Evolutionary conservation across 2,888 invertebrate genomes (phyloP), one percentile per base, ranked within the genome.

Genomic region (Drosophila kuntzei): DNA sequence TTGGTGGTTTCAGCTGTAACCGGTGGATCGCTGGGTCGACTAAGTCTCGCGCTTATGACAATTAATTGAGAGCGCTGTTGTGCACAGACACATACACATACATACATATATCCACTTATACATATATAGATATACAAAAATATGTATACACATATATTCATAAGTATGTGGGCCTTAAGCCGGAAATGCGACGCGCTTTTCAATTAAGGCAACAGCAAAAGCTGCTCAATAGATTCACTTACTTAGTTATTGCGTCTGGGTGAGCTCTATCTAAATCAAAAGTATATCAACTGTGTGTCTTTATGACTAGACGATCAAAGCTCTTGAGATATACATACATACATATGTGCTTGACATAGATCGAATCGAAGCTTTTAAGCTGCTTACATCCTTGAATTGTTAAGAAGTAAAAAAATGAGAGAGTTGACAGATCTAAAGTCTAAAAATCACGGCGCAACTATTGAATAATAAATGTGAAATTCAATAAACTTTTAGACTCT

Each of bases 151-250:
- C 8, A 8, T 41, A 44, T 51, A 41, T 39, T 16, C 36, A 16
- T 34, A 47, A 41, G 37, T 58, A 46, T 66, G 54, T 62, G 63
- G 55, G 64, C 36, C 60, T 69, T 66, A 73, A 75, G 76, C 86
- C 83, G 83, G 83, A 83, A 85, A 87, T 87, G 79, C 88, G 83
- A 85, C 88, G 89, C 83, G 89, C 83, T 85, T 89, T 83, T 89
- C 83, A 83, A 83, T 83, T 83, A 87, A 72, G 65, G 54, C 57
- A 36, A 55, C 51, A 34, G 34, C 58, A 43, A 74, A 57, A 49
- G 47, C 18, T 32, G 39, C 50, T 39, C 59, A 37, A 67, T 67
- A 67, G 68, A 59, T 25, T 39, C 37, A 53, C 22, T 54, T 29
- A 41, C 46, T 47, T 49, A 16, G 22, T 29, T 41, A 14, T 14